These are phyloP conservation scores for Ptychoptera contaminata DNA, from an alignment of 2,888 invertebrate species.

Conservation along the genomic window DNA sequence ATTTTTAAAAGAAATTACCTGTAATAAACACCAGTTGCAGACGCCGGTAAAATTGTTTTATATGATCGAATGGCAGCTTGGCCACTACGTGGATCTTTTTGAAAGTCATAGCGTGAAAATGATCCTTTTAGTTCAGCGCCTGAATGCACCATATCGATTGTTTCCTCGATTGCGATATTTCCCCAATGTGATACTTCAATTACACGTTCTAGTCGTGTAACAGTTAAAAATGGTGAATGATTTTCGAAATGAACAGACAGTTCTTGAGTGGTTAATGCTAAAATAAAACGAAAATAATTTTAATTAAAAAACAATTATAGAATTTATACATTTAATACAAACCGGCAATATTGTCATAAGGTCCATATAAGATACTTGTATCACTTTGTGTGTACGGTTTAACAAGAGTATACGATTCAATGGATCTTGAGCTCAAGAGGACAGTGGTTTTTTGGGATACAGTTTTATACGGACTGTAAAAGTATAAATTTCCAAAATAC, in stretches of 20 bases:
- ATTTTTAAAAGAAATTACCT: slow-evolving; percentile 30
- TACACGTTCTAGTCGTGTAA: slow-evolving; percentile 65
- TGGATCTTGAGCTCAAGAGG: slow-evolving; percentile 54
- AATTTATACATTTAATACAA: no score
- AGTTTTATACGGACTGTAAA: slow-evolving; percentile 70
- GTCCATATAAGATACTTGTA: slow-evolving; percentile 73
- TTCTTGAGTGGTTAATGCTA: slow-evolving; percentile 41
- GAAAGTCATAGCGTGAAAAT: slow-evolving; percentile 95
- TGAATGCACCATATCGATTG: slow-evolving; percentile 77
- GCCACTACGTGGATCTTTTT: slow-evolving; percentile 77
- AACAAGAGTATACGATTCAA: slow-evolving; percentile 68
- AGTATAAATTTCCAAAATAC: slow-evolving; percentile 69
- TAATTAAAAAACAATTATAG: slow-evolving; percentile 22
- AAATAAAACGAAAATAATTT: slow-evolving; percentile 3
- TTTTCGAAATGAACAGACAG: slow-evolving; percentile 86
- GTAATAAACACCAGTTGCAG: slow-evolving; percentile 93
- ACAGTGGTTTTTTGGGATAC: slow-evolving; percentile 68
- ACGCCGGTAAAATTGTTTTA: slow-evolving; percentile 69
- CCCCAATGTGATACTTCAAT: slow-evolving; percentile 99
- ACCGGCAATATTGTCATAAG: slow-evolving; percentile 57
- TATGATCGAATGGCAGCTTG: slow-evolving; percentile 84
- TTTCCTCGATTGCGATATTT: slow-evolving; percentile 93
- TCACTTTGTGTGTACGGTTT: slow-evolving; percentile 69
- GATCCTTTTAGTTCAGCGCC: slow-evolving; percentile 88
- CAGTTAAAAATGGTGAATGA: slow-evolving; percentile 90